These are phyloP conservation scores for Lycaon pictus DNA, from an alignment of 2,113 vertebrate genomes.

Conservation along the genomic window DNA sequence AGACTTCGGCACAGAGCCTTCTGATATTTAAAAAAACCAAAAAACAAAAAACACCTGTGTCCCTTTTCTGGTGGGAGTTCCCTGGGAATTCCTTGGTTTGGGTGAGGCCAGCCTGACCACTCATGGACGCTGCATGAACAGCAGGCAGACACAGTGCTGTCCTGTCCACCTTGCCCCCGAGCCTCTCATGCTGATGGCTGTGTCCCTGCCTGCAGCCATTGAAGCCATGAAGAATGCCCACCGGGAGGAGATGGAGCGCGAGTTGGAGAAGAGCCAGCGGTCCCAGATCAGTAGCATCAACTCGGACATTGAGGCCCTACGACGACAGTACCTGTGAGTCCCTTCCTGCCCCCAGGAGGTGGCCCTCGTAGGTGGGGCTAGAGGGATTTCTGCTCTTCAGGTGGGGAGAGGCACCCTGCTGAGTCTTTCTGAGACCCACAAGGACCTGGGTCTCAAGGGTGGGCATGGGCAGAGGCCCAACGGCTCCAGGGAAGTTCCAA, in stretches of 20 bases:
- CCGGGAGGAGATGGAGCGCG: conserved; percentile 93
- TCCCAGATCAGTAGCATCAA: conserved; percentile 96
- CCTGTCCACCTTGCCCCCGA: background rate
- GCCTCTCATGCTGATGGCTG: background rate
- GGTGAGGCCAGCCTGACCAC: background rate
- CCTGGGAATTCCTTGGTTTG: background rate
- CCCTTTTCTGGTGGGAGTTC: no score
- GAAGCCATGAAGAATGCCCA: conserved; percentile 99
- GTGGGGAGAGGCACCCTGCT: background rate
- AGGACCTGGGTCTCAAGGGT: background rate
- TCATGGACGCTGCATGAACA: background rate
- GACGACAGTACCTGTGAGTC: conserved; percentile 94
- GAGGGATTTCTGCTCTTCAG: no score
- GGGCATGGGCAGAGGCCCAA: background rate
- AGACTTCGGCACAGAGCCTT: background rate
- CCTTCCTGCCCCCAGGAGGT: background rate
- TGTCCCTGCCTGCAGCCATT: conserved; percentile 89
- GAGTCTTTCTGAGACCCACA: background rate
- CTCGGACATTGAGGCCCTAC: conserved; percentile 94
- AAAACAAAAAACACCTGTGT: background rate
- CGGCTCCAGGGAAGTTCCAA: background rate
- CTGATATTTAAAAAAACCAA: background rate
- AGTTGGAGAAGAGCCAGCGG: conserved; percentile 95
- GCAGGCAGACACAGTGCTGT: fast-evolving
- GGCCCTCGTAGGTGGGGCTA: fast-evolving